A percentile compares a stretch with the other conserved stretches of the same genome.
Conservation (phyloP, 2,113 vertebrate genomes). For the Cephalopholis sonnerati region DNA sequence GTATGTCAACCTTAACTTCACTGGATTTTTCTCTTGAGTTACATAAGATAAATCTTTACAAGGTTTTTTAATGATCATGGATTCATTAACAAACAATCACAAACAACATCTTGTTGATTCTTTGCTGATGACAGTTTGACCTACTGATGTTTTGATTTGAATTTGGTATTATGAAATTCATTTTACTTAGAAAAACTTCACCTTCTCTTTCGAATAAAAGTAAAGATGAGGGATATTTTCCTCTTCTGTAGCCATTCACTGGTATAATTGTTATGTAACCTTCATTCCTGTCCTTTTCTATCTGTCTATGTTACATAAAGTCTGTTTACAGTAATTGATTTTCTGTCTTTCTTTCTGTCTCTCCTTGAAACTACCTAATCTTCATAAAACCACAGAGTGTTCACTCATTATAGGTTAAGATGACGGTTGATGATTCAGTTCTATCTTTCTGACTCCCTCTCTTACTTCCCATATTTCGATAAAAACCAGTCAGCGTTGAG, state of each 20-base stretch:
- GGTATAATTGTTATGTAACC: neutral
- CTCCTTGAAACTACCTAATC: conserved; percentile 36
- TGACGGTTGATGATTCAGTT: neutral
- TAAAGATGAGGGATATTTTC: neutral
- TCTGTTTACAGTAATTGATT: neutral
- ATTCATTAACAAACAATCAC: neutral
- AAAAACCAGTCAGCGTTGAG: conserved; percentile 49
- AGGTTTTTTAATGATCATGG: neutral
- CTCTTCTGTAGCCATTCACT: neutral
- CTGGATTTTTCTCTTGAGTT: neutral
- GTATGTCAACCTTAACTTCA: neutral
- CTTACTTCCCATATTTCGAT: conserved; percentile 13
- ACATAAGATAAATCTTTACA: neutral
- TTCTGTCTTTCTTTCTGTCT: neutral
- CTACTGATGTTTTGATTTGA: neutral
- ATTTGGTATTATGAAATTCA: neutral
- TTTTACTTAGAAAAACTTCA: neutral
- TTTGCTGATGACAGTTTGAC: neutral
- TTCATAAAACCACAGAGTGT: conserved; percentile 51
- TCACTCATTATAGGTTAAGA: conserved; percentile 24
- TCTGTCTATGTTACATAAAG: neutral
- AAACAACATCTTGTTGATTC: neutral
- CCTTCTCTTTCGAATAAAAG: neutral
- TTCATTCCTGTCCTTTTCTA: conserved; percentile 1
- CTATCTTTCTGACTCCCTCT: conserved; percentile 4